These are phyloP conservation scores for Dorcus parallelipipedus DNA, from an alignment of 2,888 invertebrate species.

Conservation along the genomic window DNA sequence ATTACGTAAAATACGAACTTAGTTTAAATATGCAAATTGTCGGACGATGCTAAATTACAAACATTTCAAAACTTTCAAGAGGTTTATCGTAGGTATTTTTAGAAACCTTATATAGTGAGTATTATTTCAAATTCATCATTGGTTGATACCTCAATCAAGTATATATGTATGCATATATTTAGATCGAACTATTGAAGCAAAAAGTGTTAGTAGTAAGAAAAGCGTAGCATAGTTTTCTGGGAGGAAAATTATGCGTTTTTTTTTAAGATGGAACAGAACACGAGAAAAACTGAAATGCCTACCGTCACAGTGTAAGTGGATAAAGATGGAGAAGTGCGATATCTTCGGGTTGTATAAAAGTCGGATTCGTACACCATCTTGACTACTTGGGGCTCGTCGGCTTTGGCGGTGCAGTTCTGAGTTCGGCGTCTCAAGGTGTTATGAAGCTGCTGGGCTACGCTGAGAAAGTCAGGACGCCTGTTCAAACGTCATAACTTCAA, in stretches of 20 bases:
- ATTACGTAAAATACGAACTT: too few species aligned
- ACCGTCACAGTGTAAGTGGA: constrained; percentile 79
- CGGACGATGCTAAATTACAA: too few species aligned
- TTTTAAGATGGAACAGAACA: too few species aligned
- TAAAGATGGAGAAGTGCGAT: constrained; percentile 65
- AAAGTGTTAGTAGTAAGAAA: constrained; percentile 20
- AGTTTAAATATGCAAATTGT: too few species aligned
- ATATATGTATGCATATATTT: not conserved
- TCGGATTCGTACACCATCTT: constrained; percentile 92
- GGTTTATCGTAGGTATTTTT: too few species aligned
- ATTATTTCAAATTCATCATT: too few species aligned
- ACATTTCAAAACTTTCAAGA: too few species aligned
- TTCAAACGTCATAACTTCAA: constrained; percentile 33
- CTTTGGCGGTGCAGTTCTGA: constrained; percentile 1
- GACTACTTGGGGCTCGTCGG: constrained; percentile 13
- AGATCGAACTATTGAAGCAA: not conserved
- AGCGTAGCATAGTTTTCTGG: not conserved
- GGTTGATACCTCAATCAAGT: too few species aligned
- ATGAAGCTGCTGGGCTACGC: constrained; percentile 39
- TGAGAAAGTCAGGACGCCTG: constrained; percentile 30
- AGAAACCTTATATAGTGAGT: too few species aligned
- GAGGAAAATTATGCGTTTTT: too few species aligned
- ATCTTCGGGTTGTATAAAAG: constrained; percentile 86
- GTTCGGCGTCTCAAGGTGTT: constrained; percentile 40
- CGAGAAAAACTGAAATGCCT: constrained; percentile 50